These are phyloP conservation scores for Ephestia elutella DNA, from an alignment of 1,140 invertebrate species.

Conservation along the genomic window DNA sequence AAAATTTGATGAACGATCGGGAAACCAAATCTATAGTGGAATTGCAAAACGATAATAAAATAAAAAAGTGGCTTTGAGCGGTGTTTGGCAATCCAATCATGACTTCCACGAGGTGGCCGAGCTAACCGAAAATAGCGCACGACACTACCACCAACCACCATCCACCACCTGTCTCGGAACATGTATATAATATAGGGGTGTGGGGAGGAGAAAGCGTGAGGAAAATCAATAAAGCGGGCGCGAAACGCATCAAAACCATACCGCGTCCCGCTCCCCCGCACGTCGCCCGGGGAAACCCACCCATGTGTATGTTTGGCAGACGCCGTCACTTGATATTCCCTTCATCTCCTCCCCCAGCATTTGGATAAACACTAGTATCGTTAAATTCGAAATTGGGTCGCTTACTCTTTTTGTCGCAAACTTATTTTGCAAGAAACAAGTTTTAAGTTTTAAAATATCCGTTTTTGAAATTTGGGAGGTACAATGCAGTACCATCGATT, in stretches of 20 bases:
- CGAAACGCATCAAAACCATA: constrained; percentile 70
- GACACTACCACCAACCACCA: constrained; percentile 38
- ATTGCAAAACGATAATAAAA: constrained; percentile 22
- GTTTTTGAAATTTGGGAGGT: too few relatives aligned
- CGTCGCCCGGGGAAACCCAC: constrained; percentile 68
- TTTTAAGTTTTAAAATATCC: not conserved
- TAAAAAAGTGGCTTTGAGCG: constrained; percentile 36
- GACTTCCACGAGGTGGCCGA: constrained; percentile 47
- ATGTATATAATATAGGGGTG: constrained; percentile 64
- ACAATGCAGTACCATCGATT: too few relatives aligned
- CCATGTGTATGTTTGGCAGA: constrained; percentile 71
- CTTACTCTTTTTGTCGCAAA: constrained; percentile 42
- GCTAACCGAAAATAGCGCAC: constrained; percentile 65
- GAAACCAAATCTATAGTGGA: constrained; percentile 13
- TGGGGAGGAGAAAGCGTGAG: constrained; percentile 40
- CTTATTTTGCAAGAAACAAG: not conserved
- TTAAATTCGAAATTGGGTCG: constrained; percentile 66
- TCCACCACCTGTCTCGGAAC: constrained; percentile 57
- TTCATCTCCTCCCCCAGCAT: constrained; percentile 42
- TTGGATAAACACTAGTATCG: constrained; percentile 67
- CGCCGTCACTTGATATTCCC: constrained; percentile 72
- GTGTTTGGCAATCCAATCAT: constrained; percentile 58
- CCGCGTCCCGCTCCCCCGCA: constrained; percentile 27
- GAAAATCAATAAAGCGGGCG: constrained; percentile 71
- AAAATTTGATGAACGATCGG: constrained; percentile 6